phyloP scores from a whole-genome alignment of 2,113 vertebrate genomes.

The Trochalopteron elliotii region DNA sequence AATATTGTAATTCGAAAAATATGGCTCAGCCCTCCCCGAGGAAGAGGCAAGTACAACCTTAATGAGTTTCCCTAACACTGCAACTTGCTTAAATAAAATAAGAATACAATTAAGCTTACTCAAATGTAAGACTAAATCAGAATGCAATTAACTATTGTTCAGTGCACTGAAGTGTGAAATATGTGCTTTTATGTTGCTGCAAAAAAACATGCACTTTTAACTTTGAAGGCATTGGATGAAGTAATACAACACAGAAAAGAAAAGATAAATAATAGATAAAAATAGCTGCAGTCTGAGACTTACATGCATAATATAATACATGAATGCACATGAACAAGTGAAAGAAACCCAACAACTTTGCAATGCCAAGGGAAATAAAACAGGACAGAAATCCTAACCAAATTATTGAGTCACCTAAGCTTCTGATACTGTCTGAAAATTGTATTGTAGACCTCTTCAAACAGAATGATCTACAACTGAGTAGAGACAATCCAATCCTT shows the following conservation, averaged over 20 bases:
- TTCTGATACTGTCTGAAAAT: not conserved
- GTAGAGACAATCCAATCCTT: not conserved
- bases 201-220: slow-evolving; percentile 9
- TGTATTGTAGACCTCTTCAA: not conserved
- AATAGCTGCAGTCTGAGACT: slow-evolving; percentile 16
- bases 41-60: slow-evolving; percentile 44
- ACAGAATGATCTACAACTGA: not conserved
- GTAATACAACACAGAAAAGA: not conserved
- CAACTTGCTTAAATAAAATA: slow-evolving; percentile 59
- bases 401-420: not conserved
- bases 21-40: slow-evolving; percentile 34
- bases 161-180: slow-evolving; percentile 24
- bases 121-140: slow-evolving; percentile 49
- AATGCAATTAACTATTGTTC: slow-evolving; percentile 53
- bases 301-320: slow-evolving; percentile 10
- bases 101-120: slow-evolving; percentile 59
- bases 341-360: not conserved
- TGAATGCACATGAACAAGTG: not conserved
- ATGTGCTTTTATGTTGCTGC: slow-evolving; percentile 29
- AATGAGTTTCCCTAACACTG: slow-evolving; percentile 54
- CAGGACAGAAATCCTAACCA: not conserved
- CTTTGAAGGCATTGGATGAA: not conserved
- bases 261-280: slow-evolving; percentile 45
- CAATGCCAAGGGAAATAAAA: not conserved
- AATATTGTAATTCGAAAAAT: slow-evolving; percentile 61